phyloP scores from a whole-genome alignment of 1,140 invertebrate species.

The Musca vetustissima region DNA sequence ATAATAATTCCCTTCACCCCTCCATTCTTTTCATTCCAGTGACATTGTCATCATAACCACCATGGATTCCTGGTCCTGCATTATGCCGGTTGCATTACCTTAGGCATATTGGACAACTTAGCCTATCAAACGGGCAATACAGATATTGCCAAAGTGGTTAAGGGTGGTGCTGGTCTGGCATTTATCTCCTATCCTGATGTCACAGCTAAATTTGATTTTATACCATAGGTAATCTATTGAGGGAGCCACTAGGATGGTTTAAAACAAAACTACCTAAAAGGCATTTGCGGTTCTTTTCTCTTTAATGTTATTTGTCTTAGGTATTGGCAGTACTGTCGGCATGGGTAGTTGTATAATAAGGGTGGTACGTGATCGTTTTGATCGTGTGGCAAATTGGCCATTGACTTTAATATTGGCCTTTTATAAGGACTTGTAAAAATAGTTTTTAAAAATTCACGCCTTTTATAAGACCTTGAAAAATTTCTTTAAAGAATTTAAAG shows the following conservation, averaged over 20 bases:
- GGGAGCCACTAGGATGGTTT: conserved; percentile 41
- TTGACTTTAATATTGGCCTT: conserved; percentile 63
- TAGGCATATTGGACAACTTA: conserved; percentile 79
- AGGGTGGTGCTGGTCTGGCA: conserved; percentile 67
- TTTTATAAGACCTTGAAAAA: no score
- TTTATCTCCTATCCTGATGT: conserved; percentile 88
- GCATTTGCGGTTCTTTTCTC: conserved; percentile 86
- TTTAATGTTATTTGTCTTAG: conserved; percentile 83
- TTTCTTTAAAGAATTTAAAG: no score
- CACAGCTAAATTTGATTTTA: conserved; percentile 75
- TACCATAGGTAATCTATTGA: conserved; percentile 69
- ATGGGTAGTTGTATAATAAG: conserved; percentile 69
- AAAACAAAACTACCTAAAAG: conserved; percentile 55
- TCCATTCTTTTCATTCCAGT: conserved; percentile 53
- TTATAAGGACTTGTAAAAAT: no score
- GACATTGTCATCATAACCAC: conserved; percentile 79
- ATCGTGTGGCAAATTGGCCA: conserved; percentile 62
- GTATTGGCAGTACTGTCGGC: conserved; percentile 74
- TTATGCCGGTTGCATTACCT: conserved; percentile 84
- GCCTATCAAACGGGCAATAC: conserved; percentile 64
- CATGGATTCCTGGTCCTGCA: conserved; percentile 77
- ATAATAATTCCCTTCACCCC: neutral
- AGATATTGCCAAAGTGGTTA: conserved; percentile 58
- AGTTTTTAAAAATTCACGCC: no score
- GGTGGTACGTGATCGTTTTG: conserved; percentile 69